phyloP scores from a whole-genome alignment of 2,888 invertebrate species.

The Agapetus fuscipes region DNA sequence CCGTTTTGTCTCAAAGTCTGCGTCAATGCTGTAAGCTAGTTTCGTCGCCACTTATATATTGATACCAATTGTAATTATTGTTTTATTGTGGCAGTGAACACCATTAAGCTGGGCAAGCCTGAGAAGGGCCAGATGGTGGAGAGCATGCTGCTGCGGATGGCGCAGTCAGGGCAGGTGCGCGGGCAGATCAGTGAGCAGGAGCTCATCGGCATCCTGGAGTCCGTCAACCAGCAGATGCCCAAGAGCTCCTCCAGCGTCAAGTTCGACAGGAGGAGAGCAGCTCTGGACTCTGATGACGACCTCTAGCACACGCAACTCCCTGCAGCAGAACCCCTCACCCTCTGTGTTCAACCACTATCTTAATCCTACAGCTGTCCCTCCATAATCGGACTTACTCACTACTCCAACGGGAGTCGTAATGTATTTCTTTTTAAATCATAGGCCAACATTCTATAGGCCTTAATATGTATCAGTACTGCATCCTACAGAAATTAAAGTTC shows the following conservation, averaged over 20 bases:
- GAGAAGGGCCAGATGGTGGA: slow-evolving; percentile 95
- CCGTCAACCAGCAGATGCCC: slow-evolving; percentile 76
- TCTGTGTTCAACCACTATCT: too few species aligned
- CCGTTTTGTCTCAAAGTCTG: too few species aligned
- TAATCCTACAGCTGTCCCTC: too few species aligned
- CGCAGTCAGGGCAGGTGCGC: slow-evolving; percentile 78
- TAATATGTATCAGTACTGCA: too few species aligned
- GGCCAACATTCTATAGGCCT: not conserved
- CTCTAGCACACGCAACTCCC: not conserved
- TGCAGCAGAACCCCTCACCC: too few species aligned
- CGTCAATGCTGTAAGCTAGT: too few species aligned
- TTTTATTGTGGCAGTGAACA: slow-evolving; percentile 61
- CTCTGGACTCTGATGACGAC: slow-evolving; percentile 79
- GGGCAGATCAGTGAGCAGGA: slow-evolving; percentile 78
- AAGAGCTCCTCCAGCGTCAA: slow-evolving; percentile 72
- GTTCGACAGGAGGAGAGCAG: slow-evolving; percentile 83
- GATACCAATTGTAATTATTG: too few species aligned
- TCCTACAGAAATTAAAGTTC: too few species aligned
- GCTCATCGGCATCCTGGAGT: slow-evolving; percentile 75
- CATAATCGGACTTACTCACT: too few species aligned
- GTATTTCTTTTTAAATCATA: not conserved
- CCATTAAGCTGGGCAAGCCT: slow-evolving; percentile 86
- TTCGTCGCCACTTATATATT: too few species aligned
- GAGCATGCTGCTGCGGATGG: slow-evolving; percentile 90
- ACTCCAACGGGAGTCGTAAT: too few species aligned